A percentile compares a stretch with the other conserved stretches of the same genome.
Evolutionary conservation across 2,888 invertebrate genomes (phyloP).

Genomic region (Campoletis raptor): DNA sequence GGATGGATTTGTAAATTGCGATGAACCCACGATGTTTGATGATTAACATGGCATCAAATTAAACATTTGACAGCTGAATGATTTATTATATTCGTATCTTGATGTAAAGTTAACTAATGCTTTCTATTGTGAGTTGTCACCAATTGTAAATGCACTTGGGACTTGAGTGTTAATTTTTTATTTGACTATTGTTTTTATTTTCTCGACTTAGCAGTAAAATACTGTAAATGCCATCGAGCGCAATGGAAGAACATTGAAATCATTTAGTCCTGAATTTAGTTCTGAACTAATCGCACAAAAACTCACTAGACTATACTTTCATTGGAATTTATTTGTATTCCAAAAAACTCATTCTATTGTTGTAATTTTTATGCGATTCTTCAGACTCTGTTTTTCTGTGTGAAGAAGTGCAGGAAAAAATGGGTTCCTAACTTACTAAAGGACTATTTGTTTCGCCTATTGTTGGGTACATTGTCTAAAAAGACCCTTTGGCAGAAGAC

Average conservation of each 20-base stretch:
- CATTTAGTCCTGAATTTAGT: neutral
- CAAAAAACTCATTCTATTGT: neutral
- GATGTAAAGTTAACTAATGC: neutral
- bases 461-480: slow-evolving; percentile 19
- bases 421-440: slow-evolving; percentile 32
- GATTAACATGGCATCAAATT: slow-evolving; percentile 75
- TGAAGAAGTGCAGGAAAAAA: slow-evolving; percentile 43
- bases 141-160: neutral
- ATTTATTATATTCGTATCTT: slow-evolving; percentile 70
- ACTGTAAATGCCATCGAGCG: too few species aligned
- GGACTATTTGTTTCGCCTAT: slow-evolving; percentile 35
- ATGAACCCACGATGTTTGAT: slow-evolving; percentile 67
- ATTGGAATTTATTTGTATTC: neutral
- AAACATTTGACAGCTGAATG: slow-evolving; percentile 73
- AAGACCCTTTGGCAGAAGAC: slow-evolving; percentile 44
- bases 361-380: neutral
- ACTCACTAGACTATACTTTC: neutral
- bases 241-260: too few species aligned
- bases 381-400: neutral
- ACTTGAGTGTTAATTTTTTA: neutral
- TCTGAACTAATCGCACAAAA: neutral
- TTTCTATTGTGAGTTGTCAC: neutral
- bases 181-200: too few species aligned
- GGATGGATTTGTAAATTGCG: slow-evolving; percentile 79
- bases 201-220: too few species aligned